phyloP scores from a whole-genome alignment of 2,888 invertebrate genomes.

The Tryphoninae sp. region DNA sequence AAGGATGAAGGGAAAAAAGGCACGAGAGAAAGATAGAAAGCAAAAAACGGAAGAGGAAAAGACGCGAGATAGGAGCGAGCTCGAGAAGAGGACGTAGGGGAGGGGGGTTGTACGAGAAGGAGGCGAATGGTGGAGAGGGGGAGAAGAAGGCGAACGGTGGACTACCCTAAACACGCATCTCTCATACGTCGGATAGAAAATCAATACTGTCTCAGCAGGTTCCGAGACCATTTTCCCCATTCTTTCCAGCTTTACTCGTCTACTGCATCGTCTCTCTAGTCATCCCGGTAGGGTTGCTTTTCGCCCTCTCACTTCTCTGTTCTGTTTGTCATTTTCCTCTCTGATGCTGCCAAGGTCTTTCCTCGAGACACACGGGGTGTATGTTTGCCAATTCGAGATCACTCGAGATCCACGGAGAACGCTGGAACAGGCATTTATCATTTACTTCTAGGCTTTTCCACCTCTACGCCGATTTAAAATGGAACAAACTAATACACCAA shows the following conservation, averaged over 20 bases:
- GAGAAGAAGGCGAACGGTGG: constrained; percentile 49
- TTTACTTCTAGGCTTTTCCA: not conserved
- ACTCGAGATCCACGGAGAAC: constrained; percentile 4
- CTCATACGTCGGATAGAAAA: constrained; percentile 79
- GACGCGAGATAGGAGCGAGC: not conserved
- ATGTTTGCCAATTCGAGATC: constrained; percentile 41
- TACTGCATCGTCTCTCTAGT: constrained; percentile 32
- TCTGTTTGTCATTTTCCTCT: constrained; percentile 27
- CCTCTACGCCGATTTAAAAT: not conserved
- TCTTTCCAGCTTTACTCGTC: constrained; percentile 61
- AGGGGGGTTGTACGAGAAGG: not conserved
- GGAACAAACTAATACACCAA: too few species aligned
- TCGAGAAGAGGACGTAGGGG: not conserved
- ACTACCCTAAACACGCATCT: constrained; percentile 77
- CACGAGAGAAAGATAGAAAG: constrained; percentile 9
- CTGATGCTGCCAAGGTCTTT: constrained; percentile 40
- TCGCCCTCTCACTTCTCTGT: constrained; percentile 28
- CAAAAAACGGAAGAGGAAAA: constrained; percentile 8
- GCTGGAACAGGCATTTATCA: not conserved
- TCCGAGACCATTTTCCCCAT: constrained; percentile 76
- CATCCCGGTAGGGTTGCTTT: constrained; percentile 29
- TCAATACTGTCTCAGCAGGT: constrained; percentile 77
- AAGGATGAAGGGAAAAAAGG: constrained; percentile 52
- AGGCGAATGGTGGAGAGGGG: not conserved
- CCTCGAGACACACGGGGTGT: constrained; percentile 2